Percentiles rank a stretch among this genome's conserved stretches.
Conservation (phyloP, 2,888 invertebrate genomes). For the Dryococelus australis region DNA sequence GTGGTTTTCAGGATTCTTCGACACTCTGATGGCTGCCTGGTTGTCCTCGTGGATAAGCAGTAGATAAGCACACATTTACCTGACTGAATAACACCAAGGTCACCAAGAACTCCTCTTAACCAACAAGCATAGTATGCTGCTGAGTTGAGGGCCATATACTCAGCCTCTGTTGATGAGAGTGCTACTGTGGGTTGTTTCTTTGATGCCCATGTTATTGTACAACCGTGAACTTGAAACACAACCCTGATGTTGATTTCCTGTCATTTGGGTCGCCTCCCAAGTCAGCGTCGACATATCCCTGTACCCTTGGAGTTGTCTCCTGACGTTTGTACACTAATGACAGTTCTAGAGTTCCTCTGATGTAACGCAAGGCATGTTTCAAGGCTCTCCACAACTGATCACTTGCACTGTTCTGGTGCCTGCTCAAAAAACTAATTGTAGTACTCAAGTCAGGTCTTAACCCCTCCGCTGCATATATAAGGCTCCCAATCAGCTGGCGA, state of each 20-base stretch:
- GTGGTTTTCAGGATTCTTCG: neutral
- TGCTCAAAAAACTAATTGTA: neutral
- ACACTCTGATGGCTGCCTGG: neutral
- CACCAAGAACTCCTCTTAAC: neutral
- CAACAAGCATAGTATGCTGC: neutral
- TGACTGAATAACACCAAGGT: neutral
- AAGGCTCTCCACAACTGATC: neutral
- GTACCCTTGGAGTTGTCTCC: neutral
- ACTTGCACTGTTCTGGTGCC: neutral
- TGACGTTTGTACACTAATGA: neutral
- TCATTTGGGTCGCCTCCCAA: neutral
- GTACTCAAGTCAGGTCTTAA: neutral
- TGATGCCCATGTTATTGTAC: neutral
- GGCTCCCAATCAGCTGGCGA: neutral
- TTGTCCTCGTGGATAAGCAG: neutral
- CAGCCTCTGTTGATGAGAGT: constrained; percentile 1
- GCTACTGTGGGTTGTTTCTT: neutral
- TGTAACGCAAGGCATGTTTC: neutral
- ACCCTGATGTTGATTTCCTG: neutral
- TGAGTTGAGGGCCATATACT: neutral
- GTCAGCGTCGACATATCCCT: neutral
- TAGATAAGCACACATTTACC: too few species aligned
- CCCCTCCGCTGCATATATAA: neutral
- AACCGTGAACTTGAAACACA: neutral
- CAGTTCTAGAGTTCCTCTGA: neutral